These are phyloP conservation scores for Rhaphigaster nebulosa DNA, from an alignment of 2,888 invertebrate genomes.

Conservation along the genomic window DNA sequence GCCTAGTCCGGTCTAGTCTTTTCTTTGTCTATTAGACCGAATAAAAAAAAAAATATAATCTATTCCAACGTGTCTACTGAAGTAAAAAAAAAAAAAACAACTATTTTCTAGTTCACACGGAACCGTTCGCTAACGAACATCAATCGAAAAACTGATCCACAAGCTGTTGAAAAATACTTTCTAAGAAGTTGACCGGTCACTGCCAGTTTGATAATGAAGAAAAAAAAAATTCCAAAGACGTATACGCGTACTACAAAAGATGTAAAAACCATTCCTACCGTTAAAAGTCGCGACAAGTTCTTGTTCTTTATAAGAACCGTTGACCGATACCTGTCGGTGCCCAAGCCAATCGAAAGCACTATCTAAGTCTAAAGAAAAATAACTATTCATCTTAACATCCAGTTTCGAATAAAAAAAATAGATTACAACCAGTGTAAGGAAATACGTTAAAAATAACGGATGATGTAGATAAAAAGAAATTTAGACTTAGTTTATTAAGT, in stretches of 20 bases:
- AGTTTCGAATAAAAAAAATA: too few species aligned
- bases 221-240: not conserved
- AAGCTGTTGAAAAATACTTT: not conserved
- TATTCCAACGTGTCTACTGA: not conserved
- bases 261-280: not conserved
- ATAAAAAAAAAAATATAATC: not conserved
- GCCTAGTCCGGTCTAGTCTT: not conserved
- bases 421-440: too few species aligned
- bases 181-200: not conserved
- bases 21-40: not conserved
- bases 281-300: not conserved
- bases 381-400: too few species aligned
- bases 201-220: not conserved
- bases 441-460: too few species aligned
- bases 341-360: too few species aligned
- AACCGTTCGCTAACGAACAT: not conserved
- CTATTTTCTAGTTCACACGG: not conserved
- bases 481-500: too few species aligned
- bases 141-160: not conserved
- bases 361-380: too few species aligned
- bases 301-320: not conserved
- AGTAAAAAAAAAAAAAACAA: not conserved
- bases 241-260: not conserved
- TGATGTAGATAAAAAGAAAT: too few species aligned
- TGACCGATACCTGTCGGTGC: not conserved